Conservation (phyloP, 35 echinoderm and acorn worm genomes). For the Lytechinus variegatus region DNA sequence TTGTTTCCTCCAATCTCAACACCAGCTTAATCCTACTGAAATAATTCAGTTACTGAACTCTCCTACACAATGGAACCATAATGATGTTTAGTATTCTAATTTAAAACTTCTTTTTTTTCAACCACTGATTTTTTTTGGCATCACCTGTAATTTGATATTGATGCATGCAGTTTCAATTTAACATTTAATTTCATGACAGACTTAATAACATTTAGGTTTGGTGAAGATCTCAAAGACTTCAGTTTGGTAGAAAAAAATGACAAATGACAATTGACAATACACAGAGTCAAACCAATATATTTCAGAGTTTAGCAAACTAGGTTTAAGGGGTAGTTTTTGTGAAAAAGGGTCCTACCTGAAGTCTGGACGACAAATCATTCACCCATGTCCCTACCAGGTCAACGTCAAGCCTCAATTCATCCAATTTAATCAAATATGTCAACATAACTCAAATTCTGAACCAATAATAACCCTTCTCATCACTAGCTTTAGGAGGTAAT, state of each 20-base stretch:
- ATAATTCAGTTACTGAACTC: background rate
- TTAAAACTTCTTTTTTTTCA: too few relatives aligned
- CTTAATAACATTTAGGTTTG: too few relatives aligned
- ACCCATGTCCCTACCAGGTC: background rate
- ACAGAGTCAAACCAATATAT: too few relatives aligned
- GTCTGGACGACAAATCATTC: background rate
- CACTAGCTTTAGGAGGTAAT: background rate
- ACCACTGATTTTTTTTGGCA: too few relatives aligned
- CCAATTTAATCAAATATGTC: conserved; percentile 5
- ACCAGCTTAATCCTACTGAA: background rate
- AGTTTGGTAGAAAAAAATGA: too few relatives aligned
- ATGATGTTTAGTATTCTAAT: background rate
- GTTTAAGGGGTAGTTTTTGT: too few relatives aligned
- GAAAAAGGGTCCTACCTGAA: background rate
- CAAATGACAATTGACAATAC: too few relatives aligned
- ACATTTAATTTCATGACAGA: too few relatives aligned
- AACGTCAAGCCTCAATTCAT: background rate
- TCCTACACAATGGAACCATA: background rate
- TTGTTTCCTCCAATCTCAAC: background rate
- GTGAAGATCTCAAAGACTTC: too few relatives aligned
- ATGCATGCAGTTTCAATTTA: too few relatives aligned
- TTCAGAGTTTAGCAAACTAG: too few relatives aligned
- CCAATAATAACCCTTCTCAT: background rate
- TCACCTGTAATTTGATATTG: too few relatives aligned
- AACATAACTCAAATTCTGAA: background rate